Evolutionary conservation across 2,888 invertebrate species (phyloP).

Genomic region (Tridacna crocea): DNA sequence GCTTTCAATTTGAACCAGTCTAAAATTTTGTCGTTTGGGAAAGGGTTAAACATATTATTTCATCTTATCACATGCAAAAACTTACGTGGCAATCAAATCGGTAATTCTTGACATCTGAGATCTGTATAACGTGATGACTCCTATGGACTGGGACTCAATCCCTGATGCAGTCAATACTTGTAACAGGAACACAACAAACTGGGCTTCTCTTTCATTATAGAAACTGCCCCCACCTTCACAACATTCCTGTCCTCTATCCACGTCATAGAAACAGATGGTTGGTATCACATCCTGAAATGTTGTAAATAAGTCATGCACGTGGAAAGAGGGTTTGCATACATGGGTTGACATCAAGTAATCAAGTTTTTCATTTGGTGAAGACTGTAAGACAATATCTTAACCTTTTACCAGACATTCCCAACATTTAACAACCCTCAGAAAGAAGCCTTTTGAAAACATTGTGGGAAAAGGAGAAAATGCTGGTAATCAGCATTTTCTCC

Average conservation of each 20-base stretch:
- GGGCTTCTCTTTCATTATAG: constrained; percentile 75
- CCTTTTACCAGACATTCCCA: too few species aligned
- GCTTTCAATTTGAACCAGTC: too few species aligned
- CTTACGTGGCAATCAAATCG: constrained; percentile 56
- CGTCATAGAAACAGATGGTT: constrained; percentile 76
- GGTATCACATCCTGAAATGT: constrained; percentile 68
- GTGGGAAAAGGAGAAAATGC: too few species aligned
- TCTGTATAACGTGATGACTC: constrained; percentile 79
- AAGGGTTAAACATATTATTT: too few species aligned
- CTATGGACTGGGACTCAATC: constrained; percentile 70
- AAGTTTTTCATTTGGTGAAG: not conserved
- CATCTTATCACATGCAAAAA: too few species aligned
- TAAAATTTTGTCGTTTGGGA: too few species aligned
- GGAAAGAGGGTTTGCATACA: not conserved
- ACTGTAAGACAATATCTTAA: not conserved
- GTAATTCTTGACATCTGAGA: constrained; percentile 73
- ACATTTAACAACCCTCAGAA: too few species aligned
- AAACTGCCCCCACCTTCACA: constrained; percentile 72
- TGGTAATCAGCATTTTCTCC: too few species aligned
- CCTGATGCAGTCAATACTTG: constrained; percentile 63
- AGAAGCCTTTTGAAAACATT: too few species aligned
- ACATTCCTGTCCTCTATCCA: constrained; percentile 68
- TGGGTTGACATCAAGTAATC: not conserved
- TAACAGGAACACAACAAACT: constrained; percentile 74
- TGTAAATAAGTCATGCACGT: not conserved